Conservation (phyloP, 2,113 vertebrate genomes). For the Microtus oregoni region DNA sequence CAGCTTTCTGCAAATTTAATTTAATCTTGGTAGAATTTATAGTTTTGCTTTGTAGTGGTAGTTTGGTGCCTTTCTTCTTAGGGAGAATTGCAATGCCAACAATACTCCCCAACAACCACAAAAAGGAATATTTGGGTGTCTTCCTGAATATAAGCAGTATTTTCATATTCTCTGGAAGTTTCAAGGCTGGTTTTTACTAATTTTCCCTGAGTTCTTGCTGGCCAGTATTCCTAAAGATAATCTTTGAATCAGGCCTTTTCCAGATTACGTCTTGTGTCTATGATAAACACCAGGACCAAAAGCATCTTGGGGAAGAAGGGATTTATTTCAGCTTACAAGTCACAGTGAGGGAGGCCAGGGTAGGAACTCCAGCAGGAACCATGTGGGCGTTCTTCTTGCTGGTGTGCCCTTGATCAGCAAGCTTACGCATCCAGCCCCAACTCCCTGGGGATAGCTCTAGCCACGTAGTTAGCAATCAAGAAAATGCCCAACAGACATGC, state of each 20-base stretch:
- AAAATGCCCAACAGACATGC: not conserved
- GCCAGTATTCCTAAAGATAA: not conserved
- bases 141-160: constrained; percentile 80
- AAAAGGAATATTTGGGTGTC: not conserved
- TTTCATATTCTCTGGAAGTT: constrained; percentile 6
- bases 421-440: not conserved
- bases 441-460: not conserved
- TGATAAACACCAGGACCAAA: not conserved
- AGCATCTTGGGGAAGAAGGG: not conserved
- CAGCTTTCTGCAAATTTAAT: constrained; percentile 58
- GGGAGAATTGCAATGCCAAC: not conserved
- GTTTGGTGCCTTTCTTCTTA: constrained; percentile 53
- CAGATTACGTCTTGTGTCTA: too few species aligned
- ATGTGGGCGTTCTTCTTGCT: not conserved
- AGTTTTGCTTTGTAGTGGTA: not conserved
- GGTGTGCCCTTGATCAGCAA: not conserved
- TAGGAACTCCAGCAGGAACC: not conserved
- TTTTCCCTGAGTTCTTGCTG: not conserved
- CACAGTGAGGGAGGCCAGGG: not conserved
- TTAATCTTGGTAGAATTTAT: not conserved
- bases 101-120: not conserved
- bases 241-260: not conserved
- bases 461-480: not conserved
- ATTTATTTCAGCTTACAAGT: not conserved
- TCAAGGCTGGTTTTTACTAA: too few species aligned